Conservation (phyloP, 2,888 invertebrate species). For the Abrostola triplasia region DNA sequence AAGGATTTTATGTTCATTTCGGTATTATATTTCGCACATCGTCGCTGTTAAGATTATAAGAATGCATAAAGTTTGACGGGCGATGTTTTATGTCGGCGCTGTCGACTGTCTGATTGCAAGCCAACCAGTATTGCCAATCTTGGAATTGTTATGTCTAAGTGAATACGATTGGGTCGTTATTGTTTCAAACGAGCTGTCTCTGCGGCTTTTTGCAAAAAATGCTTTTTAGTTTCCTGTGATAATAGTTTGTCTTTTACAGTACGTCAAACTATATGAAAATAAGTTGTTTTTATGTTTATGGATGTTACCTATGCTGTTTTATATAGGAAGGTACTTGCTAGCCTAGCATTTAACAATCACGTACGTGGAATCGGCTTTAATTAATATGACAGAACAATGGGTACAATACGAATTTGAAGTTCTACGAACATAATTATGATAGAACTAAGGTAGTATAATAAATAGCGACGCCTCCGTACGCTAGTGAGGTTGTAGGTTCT, state of each 20-base stretch:
- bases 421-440: slow-evolving; percentile 22
- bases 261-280: too few species aligned
- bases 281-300: background rate
- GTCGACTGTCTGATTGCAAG: slow-evolving; percentile 48
- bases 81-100: slow-evolving; percentile 66
- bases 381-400: too few species aligned
- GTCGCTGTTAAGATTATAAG: slow-evolving; percentile 74
- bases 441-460: slow-evolving; percentile 25
- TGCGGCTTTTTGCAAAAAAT: too few species aligned
- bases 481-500: slow-evolving; percentile 28
- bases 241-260: too few species aligned
- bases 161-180: background rate
- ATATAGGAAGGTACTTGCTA: too few species aligned
- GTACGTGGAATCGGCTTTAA: too few species aligned
- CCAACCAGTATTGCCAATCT: slow-evolving; percentile 19
- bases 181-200: too few species aligned
- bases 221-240: too few species aligned
- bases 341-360: too few species aligned
- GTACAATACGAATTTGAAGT: background rate
- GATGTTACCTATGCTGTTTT: slow-evolving; percentile 4
- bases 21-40: slow-evolving; percentile 78
- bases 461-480: slow-evolving; percentile 35
- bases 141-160: slow-evolving; percentile 25
- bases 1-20: slow-evolving; percentile 76
- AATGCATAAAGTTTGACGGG: slow-evolving; percentile 72